A percentile compares a stretch with the other conserved stretches of the same genome.
These are phyloP conservation scores for Phalacrocorax carbo DNA, from an alignment of 2,113 vertebrate species.

Conservation along the genomic window DNA sequence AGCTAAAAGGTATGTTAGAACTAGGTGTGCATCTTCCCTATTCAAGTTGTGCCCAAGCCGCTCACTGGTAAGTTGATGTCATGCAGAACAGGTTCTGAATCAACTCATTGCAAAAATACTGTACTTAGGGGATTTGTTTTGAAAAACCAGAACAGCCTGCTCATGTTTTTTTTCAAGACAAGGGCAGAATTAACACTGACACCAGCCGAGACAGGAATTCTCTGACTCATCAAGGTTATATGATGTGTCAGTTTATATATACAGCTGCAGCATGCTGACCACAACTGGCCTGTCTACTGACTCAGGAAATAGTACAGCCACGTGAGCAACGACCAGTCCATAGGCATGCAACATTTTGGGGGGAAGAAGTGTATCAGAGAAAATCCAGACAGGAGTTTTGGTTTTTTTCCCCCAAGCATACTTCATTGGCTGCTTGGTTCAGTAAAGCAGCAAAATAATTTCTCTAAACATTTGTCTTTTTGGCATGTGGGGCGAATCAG, in stretches of 20 bases:
- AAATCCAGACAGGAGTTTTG: neutral
- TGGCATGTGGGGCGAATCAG: neutral
- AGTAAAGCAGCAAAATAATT: neutral
- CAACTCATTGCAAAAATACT: neutral
- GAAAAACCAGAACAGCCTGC: neutral
- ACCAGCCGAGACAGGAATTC: neutral
- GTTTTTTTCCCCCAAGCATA: rapidly evolving
- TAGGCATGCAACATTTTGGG: rapidly evolving
- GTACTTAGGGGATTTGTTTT: neutral
- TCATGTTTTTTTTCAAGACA: neutral
- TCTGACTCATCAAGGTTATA: neutral
- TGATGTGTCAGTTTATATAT: neutral
- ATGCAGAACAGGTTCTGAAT: neutral
- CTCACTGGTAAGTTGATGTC: neutral
- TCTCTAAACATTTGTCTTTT: neutral
- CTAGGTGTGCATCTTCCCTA: neutral
- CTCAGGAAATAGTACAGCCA: neutral
- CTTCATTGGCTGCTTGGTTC: neutral
- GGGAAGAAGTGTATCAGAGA: neutral
- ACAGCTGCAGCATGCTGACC: neutral
- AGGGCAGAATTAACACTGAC: neutral
- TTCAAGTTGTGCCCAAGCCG: neutral
- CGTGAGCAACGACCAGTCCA: rapidly evolving
- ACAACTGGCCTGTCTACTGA: neutral
- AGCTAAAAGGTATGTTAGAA: neutral